Base-by-base conservation (phyloP, 2,888 invertebrate genomes). In the Drosophila maculinotata region DNA sequence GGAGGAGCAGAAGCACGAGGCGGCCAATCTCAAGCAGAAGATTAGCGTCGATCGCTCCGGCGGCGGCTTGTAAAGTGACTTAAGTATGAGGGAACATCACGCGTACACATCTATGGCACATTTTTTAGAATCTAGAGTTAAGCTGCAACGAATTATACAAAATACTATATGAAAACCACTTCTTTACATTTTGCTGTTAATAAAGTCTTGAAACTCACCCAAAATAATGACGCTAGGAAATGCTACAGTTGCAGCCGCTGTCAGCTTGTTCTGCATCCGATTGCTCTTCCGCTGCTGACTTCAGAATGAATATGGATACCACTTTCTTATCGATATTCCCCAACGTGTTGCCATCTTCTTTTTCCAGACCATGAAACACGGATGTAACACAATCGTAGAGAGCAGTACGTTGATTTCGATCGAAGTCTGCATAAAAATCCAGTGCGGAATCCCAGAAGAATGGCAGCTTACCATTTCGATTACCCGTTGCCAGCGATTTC, bases 21-120 rank as follows among this genome's bases (percentile, higher is more conserved):
- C 94, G 76, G 95, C 96, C 81, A 92, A 93, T 69, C 92, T 96
- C 38, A 95, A 95, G 91, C 94, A 94, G 91, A 95, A 95, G 92
- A 96, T 97, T 90, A 94, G 95, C 30, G 98, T 99, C 1, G 98
- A 98, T 91, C 94, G 99, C 88, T 98, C 98, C 81, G 98, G 99
- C 15, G 99, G 99, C 78, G 99, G 99, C 77, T 93, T 99, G 83
- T 99, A 96, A 20, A 93, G 17, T 35, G 45, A 49, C 70, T 62
- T 69, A 59, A 64, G 20, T 7, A 8, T 14, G 10, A 17, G 23
- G 36, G 28, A 45, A 52, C 36, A 30, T 35, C 39, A 36, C 53
- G 38, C 44, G 31, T 30, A 36, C 28, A 69, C 25, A 67, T 51
- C 39, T 53, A 42, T 48, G 48, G 77, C 72, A 60, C 52, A 58